Evolutionary conservation across 1,140 invertebrate species (phyloP).

Genomic region (Zaprionus tsacasi): DNA sequence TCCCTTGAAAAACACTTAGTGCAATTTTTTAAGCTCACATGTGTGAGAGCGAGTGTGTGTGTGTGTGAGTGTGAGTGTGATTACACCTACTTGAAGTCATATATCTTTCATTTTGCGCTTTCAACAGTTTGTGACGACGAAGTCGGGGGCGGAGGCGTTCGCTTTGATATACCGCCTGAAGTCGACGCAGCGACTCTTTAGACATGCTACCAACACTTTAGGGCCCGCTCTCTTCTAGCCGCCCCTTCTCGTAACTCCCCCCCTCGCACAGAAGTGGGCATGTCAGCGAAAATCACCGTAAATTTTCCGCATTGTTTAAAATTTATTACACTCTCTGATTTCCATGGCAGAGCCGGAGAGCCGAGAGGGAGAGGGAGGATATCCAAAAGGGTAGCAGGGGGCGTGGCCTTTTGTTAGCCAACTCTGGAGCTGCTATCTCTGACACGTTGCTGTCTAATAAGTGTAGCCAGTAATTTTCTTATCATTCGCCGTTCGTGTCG

Average conservation of each 20-base stretch:
- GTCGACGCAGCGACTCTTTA: conserved; percentile 56
- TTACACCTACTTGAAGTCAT: conserved; percentile 82
- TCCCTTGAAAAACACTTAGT: conserved; percentile 70
- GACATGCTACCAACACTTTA: conserved; percentile 69
- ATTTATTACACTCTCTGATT: conserved; percentile 82
- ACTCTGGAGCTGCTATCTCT: conserved; percentile 57
- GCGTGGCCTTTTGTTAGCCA: conserved; percentile 70
- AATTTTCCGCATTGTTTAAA: conserved; percentile 82
- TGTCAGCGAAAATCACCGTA: conserved; percentile 82
- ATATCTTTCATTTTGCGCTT: conserved; percentile 82
- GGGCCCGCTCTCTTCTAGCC: conserved; percentile 13
- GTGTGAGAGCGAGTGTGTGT: conserved; percentile 35
- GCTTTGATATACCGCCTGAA: conserved; percentile 75
- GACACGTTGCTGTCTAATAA: conserved; percentile 79
- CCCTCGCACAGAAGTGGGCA: conserved; percentile 73
- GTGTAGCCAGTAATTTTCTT: conserved; percentile 80
- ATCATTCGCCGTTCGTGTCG: conserved; percentile 59
- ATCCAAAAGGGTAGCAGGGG: conserved; percentile 4
- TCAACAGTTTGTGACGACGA: conserved; percentile 76
- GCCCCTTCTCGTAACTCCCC: not conserved
- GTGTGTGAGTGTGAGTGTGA: conserved; percentile 60
- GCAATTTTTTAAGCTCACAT: conserved; percentile 62
- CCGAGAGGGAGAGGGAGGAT: no score
- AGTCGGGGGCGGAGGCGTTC: conserved; percentile 59
- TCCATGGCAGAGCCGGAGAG: conserved; percentile 46